Evolutionary conservation across 2,888 invertebrate genomes (phyloP).

Genomic region (Tinea pellionella): DNA sequence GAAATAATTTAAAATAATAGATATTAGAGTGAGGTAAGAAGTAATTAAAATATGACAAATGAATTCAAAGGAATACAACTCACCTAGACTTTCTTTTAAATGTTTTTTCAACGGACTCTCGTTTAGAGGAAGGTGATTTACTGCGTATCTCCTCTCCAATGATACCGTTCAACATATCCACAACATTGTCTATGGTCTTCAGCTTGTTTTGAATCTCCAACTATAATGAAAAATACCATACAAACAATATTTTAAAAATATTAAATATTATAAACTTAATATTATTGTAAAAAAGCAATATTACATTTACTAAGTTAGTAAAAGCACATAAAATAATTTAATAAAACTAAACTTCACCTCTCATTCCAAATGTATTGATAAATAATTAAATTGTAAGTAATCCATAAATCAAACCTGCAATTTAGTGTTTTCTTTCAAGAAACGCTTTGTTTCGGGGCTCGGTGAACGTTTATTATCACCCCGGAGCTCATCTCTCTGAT

Average conservation of each 20-base stretch:
- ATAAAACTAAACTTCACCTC: too few species aligned
- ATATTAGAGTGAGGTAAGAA: too few species aligned
- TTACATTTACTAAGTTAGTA: background rate
- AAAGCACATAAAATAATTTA: too few species aligned
- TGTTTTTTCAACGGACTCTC: background rate
- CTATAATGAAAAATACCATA: constrained; percentile 53
- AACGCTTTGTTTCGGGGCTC: constrained; percentile 81
- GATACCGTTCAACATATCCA: constrained; percentile 88
- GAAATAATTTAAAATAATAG: too few species aligned
- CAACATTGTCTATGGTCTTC: constrained; percentile 87
- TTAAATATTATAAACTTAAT: background rate
- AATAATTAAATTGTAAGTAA: too few species aligned
- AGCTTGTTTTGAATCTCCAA: constrained; percentile 82
- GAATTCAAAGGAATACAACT: background rate
- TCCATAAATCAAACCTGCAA: constrained; percentile 74
- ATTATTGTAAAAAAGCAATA: background rate
- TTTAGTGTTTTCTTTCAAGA: constrained; percentile 85
- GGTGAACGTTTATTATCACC: constrained; percentile 75
- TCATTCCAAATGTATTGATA: too few species aligned
- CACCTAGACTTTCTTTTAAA: background rate
- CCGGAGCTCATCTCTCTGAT: constrained; percentile 81
- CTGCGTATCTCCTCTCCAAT: constrained; percentile 76
- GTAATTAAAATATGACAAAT: background rate
- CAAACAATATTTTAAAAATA: background rate
- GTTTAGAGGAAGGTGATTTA: background rate